These are phyloP conservation scores for Lydus trimaculatus DNA, from an alignment of 2,888 invertebrate species.

Conservation along the genomic window DNA sequence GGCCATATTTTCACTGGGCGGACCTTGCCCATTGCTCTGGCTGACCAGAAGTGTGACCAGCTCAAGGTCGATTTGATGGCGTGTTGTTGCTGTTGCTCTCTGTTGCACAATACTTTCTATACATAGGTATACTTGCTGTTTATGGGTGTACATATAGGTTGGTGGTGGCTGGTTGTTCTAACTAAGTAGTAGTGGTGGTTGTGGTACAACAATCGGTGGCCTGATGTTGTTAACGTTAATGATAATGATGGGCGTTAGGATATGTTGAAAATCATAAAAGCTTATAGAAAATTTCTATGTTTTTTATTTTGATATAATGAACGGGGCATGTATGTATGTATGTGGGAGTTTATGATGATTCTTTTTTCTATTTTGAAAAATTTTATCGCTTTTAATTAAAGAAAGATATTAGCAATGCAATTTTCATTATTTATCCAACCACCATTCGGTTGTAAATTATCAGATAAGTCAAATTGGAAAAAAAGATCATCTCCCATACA, in stretches of 20 bases:
- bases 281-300: neutral
- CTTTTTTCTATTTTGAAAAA: neutral
- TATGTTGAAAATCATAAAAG: neutral
- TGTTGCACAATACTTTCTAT: slow-evolving; percentile 12
- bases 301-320: neutral
- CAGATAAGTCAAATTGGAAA: neutral
- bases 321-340: neutral
- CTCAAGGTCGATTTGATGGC: slow-evolving; percentile 51
- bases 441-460: neutral
- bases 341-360: neutral
- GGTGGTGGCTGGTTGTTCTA: neutral
- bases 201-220: neutral
- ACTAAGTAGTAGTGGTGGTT: neutral
- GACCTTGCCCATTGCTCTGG: slow-evolving; percentile 56
- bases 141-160: neutral
- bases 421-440: neutral
- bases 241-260: neutral
- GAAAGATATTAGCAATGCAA: neutral
- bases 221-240: neutral
- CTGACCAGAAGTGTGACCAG: slow-evolving; percentile 58
- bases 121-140: neutral
- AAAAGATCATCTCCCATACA: neutral
- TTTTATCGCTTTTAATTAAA: neutral
- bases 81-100: slow-evolving; percentile 19
- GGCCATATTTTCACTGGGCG: slow-evolving; percentile 59